These are phyloP conservation scores for Amiota minor DNA, from an alignment of 2,888 invertebrate species.

Conservation along the genomic window DNA sequence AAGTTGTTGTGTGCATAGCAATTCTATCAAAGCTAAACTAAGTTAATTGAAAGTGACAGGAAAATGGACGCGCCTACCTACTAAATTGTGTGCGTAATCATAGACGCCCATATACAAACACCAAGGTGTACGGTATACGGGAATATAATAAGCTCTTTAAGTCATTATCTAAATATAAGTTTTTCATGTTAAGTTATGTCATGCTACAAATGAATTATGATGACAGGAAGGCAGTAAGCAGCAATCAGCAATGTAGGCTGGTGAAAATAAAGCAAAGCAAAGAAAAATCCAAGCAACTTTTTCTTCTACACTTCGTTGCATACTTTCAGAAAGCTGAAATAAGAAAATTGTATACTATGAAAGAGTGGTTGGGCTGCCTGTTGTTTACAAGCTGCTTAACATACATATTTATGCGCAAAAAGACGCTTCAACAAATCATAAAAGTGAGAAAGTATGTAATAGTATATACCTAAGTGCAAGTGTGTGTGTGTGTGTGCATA, in stretches of 20 bases:
- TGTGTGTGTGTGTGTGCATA: neutral
- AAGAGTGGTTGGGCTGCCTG: neutral
- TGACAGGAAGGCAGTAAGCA: neutral
- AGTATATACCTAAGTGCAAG: neutral
- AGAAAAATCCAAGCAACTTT: too few species aligned
- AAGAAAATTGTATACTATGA: too few species aligned
- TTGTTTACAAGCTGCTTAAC: conserved; percentile 23
- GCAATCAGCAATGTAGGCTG: too few species aligned
- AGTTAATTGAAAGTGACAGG: neutral
- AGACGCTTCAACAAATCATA: neutral
- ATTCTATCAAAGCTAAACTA: neutral
- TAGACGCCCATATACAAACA: neutral
- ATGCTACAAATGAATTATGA: conserved; percentile 8
- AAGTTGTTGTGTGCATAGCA: neutral
- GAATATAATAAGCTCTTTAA: neutral
- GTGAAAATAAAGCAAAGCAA: too few species aligned
- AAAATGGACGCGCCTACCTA: neutral
- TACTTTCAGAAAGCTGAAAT: neutral
- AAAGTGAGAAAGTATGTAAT: neutral
- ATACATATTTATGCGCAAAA: conserved; percentile 13
- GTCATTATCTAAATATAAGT: conserved; percentile 8
- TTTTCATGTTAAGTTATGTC: conserved; percentile 8
- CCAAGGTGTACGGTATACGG: neutral
- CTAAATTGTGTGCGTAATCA: too few species aligned
- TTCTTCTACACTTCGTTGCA: neutral